These are phyloP conservation scores for Acanthaster planci DNA, from an alignment of 35 echinoderm and acorn worm genomes.

Conservation along the genomic window DNA sequence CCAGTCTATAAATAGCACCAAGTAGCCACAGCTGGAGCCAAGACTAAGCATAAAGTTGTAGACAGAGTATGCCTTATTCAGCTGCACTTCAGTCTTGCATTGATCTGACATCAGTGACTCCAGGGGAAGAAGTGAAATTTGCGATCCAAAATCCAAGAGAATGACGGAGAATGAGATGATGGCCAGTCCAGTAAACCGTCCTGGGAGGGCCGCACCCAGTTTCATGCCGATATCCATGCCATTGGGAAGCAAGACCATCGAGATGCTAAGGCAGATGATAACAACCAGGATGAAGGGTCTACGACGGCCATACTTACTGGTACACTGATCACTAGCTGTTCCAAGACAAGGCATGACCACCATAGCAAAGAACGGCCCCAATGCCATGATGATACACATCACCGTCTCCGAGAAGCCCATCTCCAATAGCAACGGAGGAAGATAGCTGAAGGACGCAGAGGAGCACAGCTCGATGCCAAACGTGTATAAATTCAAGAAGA, in stretches of 20 bases:
- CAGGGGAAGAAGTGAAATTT: slow-evolving; percentile 76
- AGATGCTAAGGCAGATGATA: slow-evolving; percentile 37
- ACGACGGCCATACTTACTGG: slow-evolving; percentile 78
- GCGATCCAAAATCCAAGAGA: slow-evolving; percentile 85
- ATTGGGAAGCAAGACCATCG: slow-evolving; percentile 70
- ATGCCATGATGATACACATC: slow-evolving; percentile 93
- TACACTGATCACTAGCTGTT: slow-evolving; percentile 79
- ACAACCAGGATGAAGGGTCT: slow-evolving; percentile 69
- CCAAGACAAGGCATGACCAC: slow-evolving; percentile 82
- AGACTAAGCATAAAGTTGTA: slow-evolving; percentile 88
- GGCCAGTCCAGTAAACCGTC: slow-evolving; percentile 33
- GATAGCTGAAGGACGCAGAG: slow-evolving; percentile 95
- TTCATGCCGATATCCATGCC: slow-evolving; percentile 20
- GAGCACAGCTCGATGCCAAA: slow-evolving; percentile 88
- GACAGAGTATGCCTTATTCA: slow-evolving; percentile 73
- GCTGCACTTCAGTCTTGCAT: slow-evolving; percentile 66
- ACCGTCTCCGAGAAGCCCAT: slow-evolving; percentile 81
- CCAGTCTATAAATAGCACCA: slow-evolving; percentile 79
- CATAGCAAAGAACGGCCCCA: slow-evolving; percentile 81
- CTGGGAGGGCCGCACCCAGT: slow-evolving; percentile 29
- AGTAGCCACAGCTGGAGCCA: slow-evolving; percentile 84
- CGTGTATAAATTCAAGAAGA: slow-evolving; percentile 73
- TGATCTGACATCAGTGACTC: slow-evolving; percentile 90
- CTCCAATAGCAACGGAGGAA: slow-evolving; percentile 89
- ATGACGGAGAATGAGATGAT: slow-evolving; percentile 67